Evolutionary conservation across 2,888 invertebrate species (phyloP).

Genomic region (Nemurella pictetii): DNA sequence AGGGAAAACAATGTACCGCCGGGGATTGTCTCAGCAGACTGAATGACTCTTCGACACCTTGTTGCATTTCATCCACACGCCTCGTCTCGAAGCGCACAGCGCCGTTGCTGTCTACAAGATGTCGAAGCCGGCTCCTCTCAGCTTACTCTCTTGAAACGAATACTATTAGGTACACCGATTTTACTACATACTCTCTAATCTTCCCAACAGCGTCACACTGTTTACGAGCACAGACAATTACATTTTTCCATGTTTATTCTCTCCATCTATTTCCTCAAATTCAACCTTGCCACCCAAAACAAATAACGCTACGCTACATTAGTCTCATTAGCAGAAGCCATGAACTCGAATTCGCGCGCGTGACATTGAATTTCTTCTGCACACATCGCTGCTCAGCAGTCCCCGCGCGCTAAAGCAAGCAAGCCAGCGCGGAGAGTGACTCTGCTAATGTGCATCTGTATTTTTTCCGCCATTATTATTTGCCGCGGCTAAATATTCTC

Average conservation of each 20-base stretch:
- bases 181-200: neutral
- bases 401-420: neutral
- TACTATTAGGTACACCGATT: too few species aligned
- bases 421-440: neutral
- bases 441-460: constrained; percentile 21
- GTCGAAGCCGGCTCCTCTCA: too few species aligned
- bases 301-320: neutral
- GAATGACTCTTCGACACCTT: neutral
- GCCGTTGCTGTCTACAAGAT: neutral
- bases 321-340: neutral
- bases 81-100: neutral
- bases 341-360: constrained; percentile 7
- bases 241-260: neutral
- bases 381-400: neutral
- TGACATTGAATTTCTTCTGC: neutral
- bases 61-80: too few species aligned
- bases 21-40: neutral
- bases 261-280: neutral
- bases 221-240: neutral
- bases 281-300: neutral
- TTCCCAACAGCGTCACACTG: neutral
- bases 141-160: too few species aligned
- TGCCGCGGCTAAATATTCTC: constrained; percentile 27
- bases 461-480: constrained; percentile 17
- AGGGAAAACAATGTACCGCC: neutral